Conservation (phyloP, 2,888 invertebrate species). For the Abrostola tripartita region DNA sequence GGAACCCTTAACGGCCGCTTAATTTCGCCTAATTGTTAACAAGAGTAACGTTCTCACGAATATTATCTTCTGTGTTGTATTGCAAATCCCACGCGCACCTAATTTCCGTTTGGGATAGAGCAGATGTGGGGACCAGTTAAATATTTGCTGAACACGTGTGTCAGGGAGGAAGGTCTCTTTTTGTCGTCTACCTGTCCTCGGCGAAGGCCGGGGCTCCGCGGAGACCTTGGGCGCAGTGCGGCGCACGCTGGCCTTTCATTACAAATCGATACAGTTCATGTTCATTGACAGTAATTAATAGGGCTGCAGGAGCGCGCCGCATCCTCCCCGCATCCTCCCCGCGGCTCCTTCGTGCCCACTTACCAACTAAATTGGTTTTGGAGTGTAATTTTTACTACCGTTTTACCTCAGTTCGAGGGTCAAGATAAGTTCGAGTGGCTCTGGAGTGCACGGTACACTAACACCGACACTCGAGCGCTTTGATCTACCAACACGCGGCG, state of each 20-base stretch:
- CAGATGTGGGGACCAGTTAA: conserved; percentile 75
- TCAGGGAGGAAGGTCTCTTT: conserved; percentile 69
- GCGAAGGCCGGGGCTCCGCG: conserved; percentile 56
- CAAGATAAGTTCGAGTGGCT: conserved; percentile 81
- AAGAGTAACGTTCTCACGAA: conserved; percentile 84
- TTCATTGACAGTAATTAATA: conserved; percentile 83
- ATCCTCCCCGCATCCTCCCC: conserved; percentile 67
- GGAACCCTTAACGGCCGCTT: conserved; percentile 79
- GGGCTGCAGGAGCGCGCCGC: conserved; percentile 62
- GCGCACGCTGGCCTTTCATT: conserved; percentile 74
- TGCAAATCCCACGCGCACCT: conserved; percentile 83
- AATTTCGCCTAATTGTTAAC: conserved; percentile 85
- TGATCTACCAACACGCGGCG: conserved; percentile 74
- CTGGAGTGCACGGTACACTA: conserved; percentile 69
- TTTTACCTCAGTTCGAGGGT: conserved; percentile 81
- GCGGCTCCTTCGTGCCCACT: conserved; percentile 72
- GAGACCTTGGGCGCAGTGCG: conserved; percentile 76
- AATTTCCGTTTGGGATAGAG: conserved; percentile 75
- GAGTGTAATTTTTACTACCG: conserved; percentile 86
- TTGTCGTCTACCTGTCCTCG: conserved; percentile 71
- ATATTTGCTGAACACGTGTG: conserved; percentile 75
- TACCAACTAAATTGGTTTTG: conserved; percentile 74
- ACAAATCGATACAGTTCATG: conserved; percentile 80
- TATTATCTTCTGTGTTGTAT: conserved; percentile 79
- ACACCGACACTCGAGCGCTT: conserved; percentile 77